Evolutionary conservation across 2,797 vertebrate species (phyloP).

Genomic region (Buphagus erythrorhynchus): DNA sequence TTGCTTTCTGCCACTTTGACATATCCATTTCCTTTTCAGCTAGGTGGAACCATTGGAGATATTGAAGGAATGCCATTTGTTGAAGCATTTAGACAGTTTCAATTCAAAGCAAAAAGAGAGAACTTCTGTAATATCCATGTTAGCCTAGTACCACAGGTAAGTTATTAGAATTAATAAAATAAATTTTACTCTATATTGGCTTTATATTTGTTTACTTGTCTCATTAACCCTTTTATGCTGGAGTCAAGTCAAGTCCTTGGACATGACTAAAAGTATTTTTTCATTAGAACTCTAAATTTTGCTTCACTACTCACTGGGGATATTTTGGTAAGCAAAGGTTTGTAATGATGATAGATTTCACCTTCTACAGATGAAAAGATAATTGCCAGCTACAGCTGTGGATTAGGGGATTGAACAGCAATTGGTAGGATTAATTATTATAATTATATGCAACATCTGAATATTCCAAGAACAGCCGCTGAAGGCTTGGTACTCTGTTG

Average conservation of each 20-base stretch:
- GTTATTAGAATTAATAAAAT: neutral
- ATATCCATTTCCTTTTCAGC: conserved; percentile 51
- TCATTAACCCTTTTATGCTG: neutral
- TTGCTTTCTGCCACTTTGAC: neutral
- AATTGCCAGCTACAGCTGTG: neutral
- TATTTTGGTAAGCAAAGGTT: neutral
- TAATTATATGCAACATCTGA: neutral
- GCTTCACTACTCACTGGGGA: neutral
- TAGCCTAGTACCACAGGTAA: conserved; percentile 83
- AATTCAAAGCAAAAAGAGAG: conserved; percentile 82
- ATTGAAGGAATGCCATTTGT: conserved; percentile 85
- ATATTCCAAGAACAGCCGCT: neutral
- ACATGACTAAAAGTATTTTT: neutral
- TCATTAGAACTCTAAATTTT: neutral
- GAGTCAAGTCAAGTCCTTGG: neutral
- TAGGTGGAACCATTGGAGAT: conserved; percentile 83
- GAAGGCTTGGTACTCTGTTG: neutral
- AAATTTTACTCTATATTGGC: neutral
- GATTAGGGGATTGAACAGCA: neutral
- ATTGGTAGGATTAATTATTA: neutral
- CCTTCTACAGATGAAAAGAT: neutral
- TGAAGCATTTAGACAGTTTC: conserved; percentile 84
- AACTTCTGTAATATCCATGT: conserved; percentile 85
- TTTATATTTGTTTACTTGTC: neutral
- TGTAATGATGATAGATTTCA: neutral